A percentile compares a stretch with the other conserved stretches of the same genome.
Evolutionary conservation across 1,140 invertebrate genomes (phyloP).

Genomic region (Drosophila seguyi): DNA sequence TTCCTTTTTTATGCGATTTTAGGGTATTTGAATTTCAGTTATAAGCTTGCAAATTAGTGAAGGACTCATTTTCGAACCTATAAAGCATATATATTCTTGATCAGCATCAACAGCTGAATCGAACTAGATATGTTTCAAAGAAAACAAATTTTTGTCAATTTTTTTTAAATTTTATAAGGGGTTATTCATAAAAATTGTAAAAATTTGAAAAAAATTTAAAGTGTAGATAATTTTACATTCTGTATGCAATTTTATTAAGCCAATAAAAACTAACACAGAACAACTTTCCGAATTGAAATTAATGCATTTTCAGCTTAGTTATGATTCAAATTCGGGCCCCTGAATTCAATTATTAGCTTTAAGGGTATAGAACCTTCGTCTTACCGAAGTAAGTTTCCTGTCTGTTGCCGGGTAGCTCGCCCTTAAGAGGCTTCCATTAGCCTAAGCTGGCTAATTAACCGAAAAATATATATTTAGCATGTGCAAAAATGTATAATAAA

Average conservation of each 20-base stretch:
- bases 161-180: not conserved
- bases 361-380: not conserved
- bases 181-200: not conserved
- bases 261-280: not conserved
- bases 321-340: not conserved
- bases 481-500: conserved; percentile 3
- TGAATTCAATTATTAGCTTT: not conserved
- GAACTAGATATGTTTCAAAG: not conserved
- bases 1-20: not conserved
- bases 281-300: not conserved
- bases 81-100: not conserved
- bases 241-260: not conserved
- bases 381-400: not conserved
- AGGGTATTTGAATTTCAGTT: not conserved
- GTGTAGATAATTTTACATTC: not conserved
- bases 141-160: no score
- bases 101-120: not conserved
- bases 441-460: conserved; percentile 19
- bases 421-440: conserved; percentile 15
- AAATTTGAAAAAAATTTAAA: not conserved
- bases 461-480: conserved; percentile 6
- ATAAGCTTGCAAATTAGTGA: not conserved
- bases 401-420: conserved; percentile 10
- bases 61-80: not conserved
- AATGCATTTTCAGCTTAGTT: not conserved